phyloP scores from a whole-genome alignment of 2,797 vertebrate species.

The Coracias cyanogaster region DNA sequence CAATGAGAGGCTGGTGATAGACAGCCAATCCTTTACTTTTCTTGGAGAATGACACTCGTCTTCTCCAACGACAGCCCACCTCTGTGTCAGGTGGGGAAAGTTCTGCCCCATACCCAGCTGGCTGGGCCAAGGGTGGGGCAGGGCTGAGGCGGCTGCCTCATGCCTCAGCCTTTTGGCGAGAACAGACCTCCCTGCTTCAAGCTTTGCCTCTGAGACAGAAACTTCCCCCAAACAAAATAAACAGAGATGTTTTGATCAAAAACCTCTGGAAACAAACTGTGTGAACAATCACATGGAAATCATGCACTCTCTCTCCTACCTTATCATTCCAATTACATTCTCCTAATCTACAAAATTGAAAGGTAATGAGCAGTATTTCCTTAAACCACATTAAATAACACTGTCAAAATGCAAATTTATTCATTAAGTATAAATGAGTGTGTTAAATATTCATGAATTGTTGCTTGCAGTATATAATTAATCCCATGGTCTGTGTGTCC shows the following conservation, averaged over 20 bases:
- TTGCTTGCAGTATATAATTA: constrained; percentile 83
- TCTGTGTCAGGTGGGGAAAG: accelerated
- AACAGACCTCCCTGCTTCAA: accelerated
- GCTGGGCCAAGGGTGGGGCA: accelerated
- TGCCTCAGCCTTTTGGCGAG: accelerated
- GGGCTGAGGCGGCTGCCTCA: accelerated
- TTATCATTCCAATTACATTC: constrained; percentile 82
- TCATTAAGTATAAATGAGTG: constrained; percentile 86
- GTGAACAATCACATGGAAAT: constrained; percentile 66
- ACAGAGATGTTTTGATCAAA: not conserved
- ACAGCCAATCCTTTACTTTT: not conserved
- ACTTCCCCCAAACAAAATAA: not conserved
- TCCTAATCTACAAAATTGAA: constrained; percentile 81
- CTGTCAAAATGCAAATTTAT: constrained; percentile 87
- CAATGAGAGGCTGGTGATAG: accelerated
- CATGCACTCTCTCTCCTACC: constrained; percentile 52
- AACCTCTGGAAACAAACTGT: not conserved
- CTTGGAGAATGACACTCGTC: not conserved
- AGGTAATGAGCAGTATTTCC: constrained; percentile 84
- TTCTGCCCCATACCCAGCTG: accelerated
- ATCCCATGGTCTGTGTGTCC: constrained; percentile 82
- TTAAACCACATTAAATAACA: constrained; percentile 85
- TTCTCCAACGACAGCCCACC: not conserved
- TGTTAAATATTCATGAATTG: constrained; percentile 88
- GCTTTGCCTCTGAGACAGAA: not conserved